Percentiles rank a stretch among this genome's conserved stretches.
Evolutionary conservation across 2,797 vertebrate species (phyloP).

Genomic region (Cyclura pinguis): DNA sequence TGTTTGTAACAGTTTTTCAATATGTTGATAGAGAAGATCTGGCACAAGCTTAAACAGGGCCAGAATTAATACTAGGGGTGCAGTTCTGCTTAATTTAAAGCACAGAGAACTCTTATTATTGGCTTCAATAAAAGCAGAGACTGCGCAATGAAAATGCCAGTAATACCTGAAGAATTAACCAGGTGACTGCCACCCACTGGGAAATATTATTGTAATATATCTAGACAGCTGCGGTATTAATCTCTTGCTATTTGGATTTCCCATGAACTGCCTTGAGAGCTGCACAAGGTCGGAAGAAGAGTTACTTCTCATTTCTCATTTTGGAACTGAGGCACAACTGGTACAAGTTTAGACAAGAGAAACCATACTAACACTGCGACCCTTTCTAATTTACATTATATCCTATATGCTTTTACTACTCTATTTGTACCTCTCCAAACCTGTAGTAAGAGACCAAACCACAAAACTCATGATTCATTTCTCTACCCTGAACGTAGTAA

Average conservation of each 20-base stretch:
- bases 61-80: background rate
- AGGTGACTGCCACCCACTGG: too few species aligned
- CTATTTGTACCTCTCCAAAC: too few species aligned
- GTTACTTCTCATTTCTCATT: too few species aligned
- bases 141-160: background rate
- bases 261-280: background rate
- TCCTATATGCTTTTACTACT: too few species aligned
- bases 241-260: background rate
- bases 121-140: background rate
- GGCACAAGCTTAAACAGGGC: background rate
- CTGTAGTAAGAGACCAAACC: too few species aligned
- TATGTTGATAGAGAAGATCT: background rate
- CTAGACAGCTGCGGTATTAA: too few species aligned
- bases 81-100: background rate
- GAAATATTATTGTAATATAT: too few species aligned
- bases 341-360: conserved; percentile 2
- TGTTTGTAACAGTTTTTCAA: background rate
- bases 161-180: background rate
- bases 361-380: background rate
- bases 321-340: background rate
- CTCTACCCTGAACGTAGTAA: too few species aligned
- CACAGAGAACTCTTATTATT: background rate
- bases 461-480: too few species aligned
- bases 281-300: background rate
- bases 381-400: background rate